These are phyloP conservation scores for Parnassius apollo DNA, from an alignment of 2,888 invertebrate genomes.

Conservation along the genomic window DNA sequence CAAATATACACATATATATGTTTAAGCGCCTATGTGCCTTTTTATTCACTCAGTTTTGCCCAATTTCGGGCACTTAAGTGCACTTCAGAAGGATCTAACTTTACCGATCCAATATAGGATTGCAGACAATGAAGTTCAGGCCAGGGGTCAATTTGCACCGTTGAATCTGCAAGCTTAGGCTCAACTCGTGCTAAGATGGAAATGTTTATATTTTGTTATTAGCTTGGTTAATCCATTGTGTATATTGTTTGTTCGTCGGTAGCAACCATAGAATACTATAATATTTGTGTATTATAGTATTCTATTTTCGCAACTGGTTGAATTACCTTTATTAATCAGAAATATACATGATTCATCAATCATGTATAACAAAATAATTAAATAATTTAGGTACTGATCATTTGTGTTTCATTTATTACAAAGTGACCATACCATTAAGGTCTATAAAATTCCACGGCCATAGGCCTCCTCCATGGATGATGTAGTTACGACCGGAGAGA, in stretches of 20 bases:
- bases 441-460: too few species aligned
- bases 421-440: too few species aligned
- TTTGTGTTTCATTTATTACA: conserved; percentile 20
- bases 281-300: too few species aligned
- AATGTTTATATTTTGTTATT: background rate
- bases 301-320: background rate
- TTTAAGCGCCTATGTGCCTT: conserved; percentile 1
- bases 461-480: too few species aligned
- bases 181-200: too few species aligned
- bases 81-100: background rate
- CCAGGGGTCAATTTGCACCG: too few species aligned
- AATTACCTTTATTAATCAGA: background rate
- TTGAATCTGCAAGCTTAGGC: too few species aligned
- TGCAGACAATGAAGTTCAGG: background rate
- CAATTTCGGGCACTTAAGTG: background rate
- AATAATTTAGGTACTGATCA: conserved; percentile 25
- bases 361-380: conserved; percentile 35
- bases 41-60: conserved; percentile 1
- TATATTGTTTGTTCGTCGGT: conserved; percentile 1
- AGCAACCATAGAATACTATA: too few species aligned
- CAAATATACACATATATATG: too few species aligned
- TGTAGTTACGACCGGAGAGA: too few species aligned
- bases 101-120: conserved; percentile 1
- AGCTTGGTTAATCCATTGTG: background rate
- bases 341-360: conserved; percentile 34